Percentiles rank a stretch among this genome's conserved stretches.
These are phyloP conservation scores for Scaptomyza pallida DNA, from an alignment of 1,140 invertebrate genomes.

Conservation along the genomic window DNA sequence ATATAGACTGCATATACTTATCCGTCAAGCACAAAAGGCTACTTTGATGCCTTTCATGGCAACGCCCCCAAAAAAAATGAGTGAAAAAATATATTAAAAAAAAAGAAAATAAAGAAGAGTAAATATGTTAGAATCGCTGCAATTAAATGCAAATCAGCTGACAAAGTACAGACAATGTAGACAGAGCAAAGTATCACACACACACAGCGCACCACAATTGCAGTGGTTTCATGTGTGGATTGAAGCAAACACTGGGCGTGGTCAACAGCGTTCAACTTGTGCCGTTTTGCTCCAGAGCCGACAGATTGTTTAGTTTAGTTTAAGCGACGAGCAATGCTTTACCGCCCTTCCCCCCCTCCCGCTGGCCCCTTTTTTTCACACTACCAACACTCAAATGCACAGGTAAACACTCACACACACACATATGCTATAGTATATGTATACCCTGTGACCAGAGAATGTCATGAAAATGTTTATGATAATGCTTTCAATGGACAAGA, in stretches of 20 bases:
- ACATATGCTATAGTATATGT: conserved; percentile 31
- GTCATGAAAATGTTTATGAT: too few relatives aligned
- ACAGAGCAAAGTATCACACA: conserved; percentile 20
- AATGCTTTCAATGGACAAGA: too few relatives aligned
- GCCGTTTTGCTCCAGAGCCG: conserved; percentile 1
- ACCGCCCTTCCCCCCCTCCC: conserved; percentile 4
- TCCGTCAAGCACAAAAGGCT: conserved; percentile 7
- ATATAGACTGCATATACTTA: neutral
- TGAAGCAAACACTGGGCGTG: conserved; percentile 42
- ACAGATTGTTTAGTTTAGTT: conserved; percentile 44
- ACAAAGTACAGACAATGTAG: conserved; percentile 47
- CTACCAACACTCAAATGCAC: neutral
- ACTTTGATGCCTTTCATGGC: conserved; percentile 1
- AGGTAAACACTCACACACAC: neutral
- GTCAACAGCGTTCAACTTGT: conserved; percentile 3
- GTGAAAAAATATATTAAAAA: neutral
- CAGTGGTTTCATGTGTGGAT: conserved; percentile 31
- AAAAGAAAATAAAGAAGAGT: conserved; percentile 16
- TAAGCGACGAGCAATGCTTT: conserved; percentile 22
- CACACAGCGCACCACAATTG: conserved; percentile 20
- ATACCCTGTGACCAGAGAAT: conserved; percentile 22
- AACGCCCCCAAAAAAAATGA: conserved; percentile 2
- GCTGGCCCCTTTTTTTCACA: too few relatives aligned
- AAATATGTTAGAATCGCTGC: conserved; percentile 54
- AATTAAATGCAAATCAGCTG: conserved; percentile 78